These are phyloP conservation scores for Apoderus coryli DNA, from an alignment of 2,888 invertebrate genomes.

Conservation along the genomic window DNA sequence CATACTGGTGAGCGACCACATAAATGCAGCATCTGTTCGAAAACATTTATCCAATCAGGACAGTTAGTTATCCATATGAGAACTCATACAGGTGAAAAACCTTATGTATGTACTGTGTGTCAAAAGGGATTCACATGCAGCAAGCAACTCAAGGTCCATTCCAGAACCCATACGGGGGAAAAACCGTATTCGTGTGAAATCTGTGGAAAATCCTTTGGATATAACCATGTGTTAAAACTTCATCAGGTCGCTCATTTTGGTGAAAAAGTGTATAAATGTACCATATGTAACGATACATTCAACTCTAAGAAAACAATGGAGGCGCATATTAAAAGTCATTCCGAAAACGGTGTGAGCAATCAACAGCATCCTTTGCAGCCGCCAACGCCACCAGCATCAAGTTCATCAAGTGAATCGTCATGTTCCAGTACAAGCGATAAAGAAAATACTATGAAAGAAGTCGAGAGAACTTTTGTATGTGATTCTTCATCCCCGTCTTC, in stretches of 20 bases:
- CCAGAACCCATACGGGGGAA: constrained; percentile 81
- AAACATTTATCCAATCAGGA: constrained; percentile 84
- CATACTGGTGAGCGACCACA: constrained; percentile 85
- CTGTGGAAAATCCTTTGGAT: constrained; percentile 80
- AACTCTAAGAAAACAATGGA: constrained; percentile 86
- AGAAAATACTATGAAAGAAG: constrained; percentile 30
- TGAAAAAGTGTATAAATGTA: constrained; percentile 84
- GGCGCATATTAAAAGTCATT: constrained; percentile 69
- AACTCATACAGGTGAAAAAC: constrained; percentile 76
- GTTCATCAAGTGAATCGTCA: constrained; percentile 27
- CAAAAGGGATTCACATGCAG: constrained; percentile 86
- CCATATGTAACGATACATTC: constrained; percentile 81
- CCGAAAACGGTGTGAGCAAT: constrained; percentile 35
- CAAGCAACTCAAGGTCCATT: constrained; percentile 82
- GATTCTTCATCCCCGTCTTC: neutral
- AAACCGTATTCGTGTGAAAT: constrained; percentile 86
- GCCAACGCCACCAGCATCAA: constrained; percentile 26
- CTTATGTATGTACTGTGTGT: constrained; percentile 65
- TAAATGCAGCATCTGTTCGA: constrained; percentile 73
- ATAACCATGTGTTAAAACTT: constrained; percentile 79
- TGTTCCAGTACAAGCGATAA: constrained; percentile 33
- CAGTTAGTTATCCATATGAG: constrained; percentile 83
- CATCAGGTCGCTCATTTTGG: constrained; percentile 80
- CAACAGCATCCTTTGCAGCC: constrained; percentile 37
- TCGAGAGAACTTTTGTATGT: neutral